Base-by-base conservation (phyloP, 1,140 invertebrate species). In the Lanistes nyassanus region DNA sequence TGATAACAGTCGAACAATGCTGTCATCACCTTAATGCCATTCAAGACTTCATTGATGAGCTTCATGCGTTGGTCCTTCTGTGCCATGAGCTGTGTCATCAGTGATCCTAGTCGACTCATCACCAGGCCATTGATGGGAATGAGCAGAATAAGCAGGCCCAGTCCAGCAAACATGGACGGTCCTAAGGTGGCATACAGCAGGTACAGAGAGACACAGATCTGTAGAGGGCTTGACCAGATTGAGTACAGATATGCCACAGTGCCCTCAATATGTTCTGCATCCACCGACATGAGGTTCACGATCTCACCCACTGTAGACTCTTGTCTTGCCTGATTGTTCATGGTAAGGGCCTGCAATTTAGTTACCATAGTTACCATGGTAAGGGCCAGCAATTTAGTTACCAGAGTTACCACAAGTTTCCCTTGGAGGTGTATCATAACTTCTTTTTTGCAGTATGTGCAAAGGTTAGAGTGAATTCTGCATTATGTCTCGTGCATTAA, bases 211-310 rank as follows among this genome's bases (percentile, higher is more conserved):
- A 98, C 86, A 21, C 89, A 90, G 79, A 98, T 98, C 79, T 98
- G 96, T 6, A 98, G 88, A 0, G 97, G 97, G 6, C 95, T 96
- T 1, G 96, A 98, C 97, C 97, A 99, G 79, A 98, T 92, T 94
- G 97, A 96, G 87, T 97, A 98, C 75, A 98, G 90, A 84, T 97
- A 97, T 2, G 83, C 87, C 42, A 86, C 86, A 37, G 90, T 75
- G 68, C 90, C 89, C 77, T 85, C 77, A n/a, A 89, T 78, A 26
- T 83, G 77, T 70, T 91, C 86, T 11, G 88, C 84, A 82, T 92
- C 91, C 47, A 91, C 89, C 0, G 91, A 85, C 88, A 92, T 91
- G 56, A 92, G 80, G 80, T 92, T 92, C 42, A 91, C 90, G 66
- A 92, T 92, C 81, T 92, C 91, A 7, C 92, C 91, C 13, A 90